Evolutionary conservation across 2,888 invertebrate species (phyloP).

Genomic region (Monoplex corrugatus): DNA sequence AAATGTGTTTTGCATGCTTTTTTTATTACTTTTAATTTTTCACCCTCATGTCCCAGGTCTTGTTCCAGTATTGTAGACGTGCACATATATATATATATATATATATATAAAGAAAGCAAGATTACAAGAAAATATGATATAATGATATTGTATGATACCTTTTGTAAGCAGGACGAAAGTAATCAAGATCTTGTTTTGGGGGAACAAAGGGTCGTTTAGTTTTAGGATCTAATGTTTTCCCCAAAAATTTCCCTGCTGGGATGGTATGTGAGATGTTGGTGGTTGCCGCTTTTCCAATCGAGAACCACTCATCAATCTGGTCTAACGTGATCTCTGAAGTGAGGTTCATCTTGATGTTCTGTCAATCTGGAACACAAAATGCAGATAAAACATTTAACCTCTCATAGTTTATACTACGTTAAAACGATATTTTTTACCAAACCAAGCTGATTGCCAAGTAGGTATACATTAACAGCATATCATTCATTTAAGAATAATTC

Average conservation of each 20-base stretch:
- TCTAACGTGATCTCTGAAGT: slow-evolving; percentile 71
- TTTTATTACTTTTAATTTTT: too few relatives aligned
- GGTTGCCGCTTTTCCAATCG: slow-evolving; percentile 69
- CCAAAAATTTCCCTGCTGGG: slow-evolving; percentile 63
- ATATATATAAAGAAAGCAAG: too few relatives aligned
- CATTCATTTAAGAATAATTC: background rate
- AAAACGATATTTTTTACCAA: too few relatives aligned
- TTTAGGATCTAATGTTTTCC: slow-evolving; percentile 49
- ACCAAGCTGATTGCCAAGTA: too few relatives aligned
- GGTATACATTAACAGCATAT: too few relatives aligned
- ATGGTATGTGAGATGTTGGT: slow-evolving; percentile 46
- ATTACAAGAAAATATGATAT: too few relatives aligned
- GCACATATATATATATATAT: too few relatives aligned
- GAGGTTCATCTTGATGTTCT: slow-evolving; percentile 44
- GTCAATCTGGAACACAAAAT: background rate
- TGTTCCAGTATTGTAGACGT: too few relatives aligned
- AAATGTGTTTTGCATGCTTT: too few relatives aligned
- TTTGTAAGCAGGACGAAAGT: background rate
- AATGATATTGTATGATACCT: too few relatives aligned
- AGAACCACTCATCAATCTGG: slow-evolving; percentile 77
- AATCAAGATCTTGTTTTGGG: background rate
- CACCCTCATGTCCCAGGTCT: too few relatives aligned
- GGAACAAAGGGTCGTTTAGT: background rate
- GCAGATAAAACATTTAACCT: background rate
- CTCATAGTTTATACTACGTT: too few relatives aligned